These are phyloP conservation scores for Mythimna albipuncta DNA, from an alignment of 2,888 invertebrate species.

Conservation along the genomic window DNA sequence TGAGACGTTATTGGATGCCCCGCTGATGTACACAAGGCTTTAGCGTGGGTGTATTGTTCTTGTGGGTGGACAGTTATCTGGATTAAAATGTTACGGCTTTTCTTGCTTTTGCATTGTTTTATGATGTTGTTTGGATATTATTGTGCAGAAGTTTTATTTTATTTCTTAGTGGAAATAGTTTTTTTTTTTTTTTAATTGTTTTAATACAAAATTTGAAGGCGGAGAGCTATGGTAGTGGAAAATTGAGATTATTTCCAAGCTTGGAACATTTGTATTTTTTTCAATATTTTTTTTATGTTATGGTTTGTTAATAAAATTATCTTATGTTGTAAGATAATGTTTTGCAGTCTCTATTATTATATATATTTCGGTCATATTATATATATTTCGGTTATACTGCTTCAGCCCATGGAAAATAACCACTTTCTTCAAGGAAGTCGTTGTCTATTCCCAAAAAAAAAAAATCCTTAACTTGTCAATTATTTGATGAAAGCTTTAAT, in stretches of 20 bases:
- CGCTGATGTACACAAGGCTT: conserved; percentile 9
- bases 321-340: not conserved
- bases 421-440: too few species aligned
- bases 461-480: too few species aligned
- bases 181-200: not conserved
- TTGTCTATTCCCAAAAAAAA: too few species aligned
- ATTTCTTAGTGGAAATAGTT: not conserved
- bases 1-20: conserved; percentile 18
- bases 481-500: too few species aligned
- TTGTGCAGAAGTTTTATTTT: not conserved
- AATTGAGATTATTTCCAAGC: too few species aligned
- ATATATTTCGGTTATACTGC: too few species aligned
- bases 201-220: not conserved
- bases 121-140: conserved; percentile 1
- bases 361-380: too few species aligned
- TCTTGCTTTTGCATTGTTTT: not conserved
- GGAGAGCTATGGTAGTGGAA: too few species aligned
- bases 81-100: conserved; percentile 3
- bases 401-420: too few species aligned
- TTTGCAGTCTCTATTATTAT: too few species aligned
- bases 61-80: conserved; percentile 21
- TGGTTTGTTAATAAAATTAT: too few species aligned
- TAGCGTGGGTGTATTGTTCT: conserved; percentile 35
- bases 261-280: too few species aligned
- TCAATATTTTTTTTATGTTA: not conserved